phyloP scores from a whole-genome alignment of 2,888 invertebrate genomes.

The Pyralis farinalis region DNA sequence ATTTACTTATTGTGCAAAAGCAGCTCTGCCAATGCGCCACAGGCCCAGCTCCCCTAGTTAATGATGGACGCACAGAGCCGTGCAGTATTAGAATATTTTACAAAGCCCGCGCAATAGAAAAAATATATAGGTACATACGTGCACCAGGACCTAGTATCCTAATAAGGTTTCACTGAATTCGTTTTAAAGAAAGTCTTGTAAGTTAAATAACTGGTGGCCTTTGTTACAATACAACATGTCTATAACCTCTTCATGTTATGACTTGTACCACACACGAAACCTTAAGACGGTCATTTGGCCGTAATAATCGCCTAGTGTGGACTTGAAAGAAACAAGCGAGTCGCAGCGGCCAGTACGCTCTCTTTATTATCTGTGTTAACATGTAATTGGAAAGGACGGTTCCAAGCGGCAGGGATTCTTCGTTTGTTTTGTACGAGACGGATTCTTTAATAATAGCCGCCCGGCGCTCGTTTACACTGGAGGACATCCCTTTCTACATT shows the following conservation, averaged over 20 bases:
- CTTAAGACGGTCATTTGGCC: slow-evolving; percentile 72
- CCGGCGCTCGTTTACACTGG: background rate
- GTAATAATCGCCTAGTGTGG: slow-evolving; percentile 70
- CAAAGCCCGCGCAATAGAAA: too few species aligned
- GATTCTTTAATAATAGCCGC: slow-evolving; percentile 1
- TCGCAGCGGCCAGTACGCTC: slow-evolving; percentile 21
- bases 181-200: too few species aligned
- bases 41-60: too few species aligned
- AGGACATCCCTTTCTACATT: background rate
- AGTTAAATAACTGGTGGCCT: too few species aligned
- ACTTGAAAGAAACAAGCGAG: slow-evolving; percentile 48
- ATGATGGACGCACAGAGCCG: too few species aligned
- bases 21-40: too few species aligned
- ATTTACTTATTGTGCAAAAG: too few species aligned
- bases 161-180: too few species aligned
- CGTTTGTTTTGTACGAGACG: slow-evolving; percentile 5
- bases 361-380: slow-evolving; percentile 58
- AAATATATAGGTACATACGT: too few species aligned
- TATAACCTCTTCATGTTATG: slow-evolving; percentile 12
- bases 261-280: slow-evolving; percentile 28
- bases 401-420: slow-evolving; percentile 17
- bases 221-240: too few species aligned
- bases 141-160: too few species aligned
- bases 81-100: too few species aligned
- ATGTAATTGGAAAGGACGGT: slow-evolving; percentile 58